A percentile compares a stretch with the other conserved stretches of the same genome.
These are phyloP conservation scores for Drosophila rufa DNA, from an alignment of 1,140 invertebrate genomes.

Conservation along the genomic window DNA sequence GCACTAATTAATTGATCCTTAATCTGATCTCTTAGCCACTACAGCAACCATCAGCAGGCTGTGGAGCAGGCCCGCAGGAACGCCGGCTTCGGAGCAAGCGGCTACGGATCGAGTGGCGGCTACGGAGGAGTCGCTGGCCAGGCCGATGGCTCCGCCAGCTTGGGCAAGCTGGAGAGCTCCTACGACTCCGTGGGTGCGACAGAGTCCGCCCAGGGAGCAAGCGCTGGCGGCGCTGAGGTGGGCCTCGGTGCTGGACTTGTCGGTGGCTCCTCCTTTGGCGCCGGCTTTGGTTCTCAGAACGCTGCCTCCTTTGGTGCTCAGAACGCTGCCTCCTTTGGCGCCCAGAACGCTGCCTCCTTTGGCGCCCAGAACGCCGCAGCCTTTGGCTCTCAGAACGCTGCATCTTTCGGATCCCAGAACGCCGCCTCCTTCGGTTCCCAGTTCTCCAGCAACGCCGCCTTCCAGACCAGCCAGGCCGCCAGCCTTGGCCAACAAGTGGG, in stretches of 20 bases:
- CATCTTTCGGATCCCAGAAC: constrained; percentile 13
- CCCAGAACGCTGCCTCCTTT: constrained; percentile 17
- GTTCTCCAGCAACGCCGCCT: constrained; percentile 62
- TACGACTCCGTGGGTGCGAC: constrained; percentile 68
- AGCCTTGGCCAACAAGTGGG: constrained; percentile 67
- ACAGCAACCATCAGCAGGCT: constrained; percentile 66
- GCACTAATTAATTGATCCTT: background rate
- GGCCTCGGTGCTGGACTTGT: constrained; percentile 5
- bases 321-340: constrained; percentile 24
- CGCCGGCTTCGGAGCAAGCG: constrained; percentile 22
- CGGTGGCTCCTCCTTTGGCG: constrained; percentile 22
- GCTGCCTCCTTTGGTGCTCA: constrained; percentile 8
- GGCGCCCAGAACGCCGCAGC: constrained; percentile 37
- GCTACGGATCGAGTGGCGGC: constrained; percentile 8
- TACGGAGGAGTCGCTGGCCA: constrained; percentile 23
- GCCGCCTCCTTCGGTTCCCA: constrained; percentile 38
- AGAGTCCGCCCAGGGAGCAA: constrained; percentile 34
- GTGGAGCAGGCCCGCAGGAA: constrained; percentile 68
- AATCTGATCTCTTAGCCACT: constrained; percentile 54
- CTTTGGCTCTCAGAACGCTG: constrained; percentile 37
- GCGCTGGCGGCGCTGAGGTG: constrained; percentile 19
- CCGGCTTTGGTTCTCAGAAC: background rate
- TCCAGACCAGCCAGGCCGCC: constrained; percentile 54
- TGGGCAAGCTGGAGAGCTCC: constrained; percentile 70
- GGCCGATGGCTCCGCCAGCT: constrained; percentile 14